Base-by-base conservation (phyloP, 2,797 vertebrate species). In the Sebastes cheni region DNA sequence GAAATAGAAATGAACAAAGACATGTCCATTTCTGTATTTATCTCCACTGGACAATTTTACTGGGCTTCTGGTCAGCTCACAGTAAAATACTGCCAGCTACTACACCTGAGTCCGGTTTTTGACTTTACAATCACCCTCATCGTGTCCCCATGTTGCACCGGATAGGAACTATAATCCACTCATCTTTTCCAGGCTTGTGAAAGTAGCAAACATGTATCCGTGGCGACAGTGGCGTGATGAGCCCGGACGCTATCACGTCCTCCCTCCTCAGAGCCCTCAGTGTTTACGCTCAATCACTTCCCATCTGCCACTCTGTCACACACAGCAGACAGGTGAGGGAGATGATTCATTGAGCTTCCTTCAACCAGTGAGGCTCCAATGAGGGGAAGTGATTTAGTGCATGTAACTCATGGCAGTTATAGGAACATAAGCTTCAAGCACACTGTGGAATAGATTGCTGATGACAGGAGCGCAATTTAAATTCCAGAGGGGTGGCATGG, bases 201-300 rank as follows among this genome's bases (percentile, higher is more conserved):
- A 58, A 52, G 50, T 50, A 65, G 50, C 16, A 54, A 14, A 39
- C 27, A 9, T 62, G 58, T 65, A 29, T 78, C 29, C 69, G 70
- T 60, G 52, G 55, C 32, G 16, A 54, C 39, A 18, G 2, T 34
- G 32, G 18, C 8, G 3, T 60, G 65, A 72, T 77, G 74, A 77
- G 60, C 42, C 81, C 3, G 36, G 77, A 75, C 54, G 27, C 75
- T 74, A 67, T 83, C 79, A 71, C 72, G 76, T 70, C 72, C 34
- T 54, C 55, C 65, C 81, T 71, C 68, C 83, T 79, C 68, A 46
- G 78, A 71, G 67, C 81, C 75, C 66, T 55, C 71, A 0, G 34
- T 87, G 86, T 87, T 92, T 86, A 81, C 59, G 77, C 85, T 86
- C 77, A 79, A 80, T 92, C 84, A 76, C 87, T 84, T 89, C 88